Base-by-base conservation (phyloP, 2,888 invertebrate species). In the Trachelus tabidus region DNA sequence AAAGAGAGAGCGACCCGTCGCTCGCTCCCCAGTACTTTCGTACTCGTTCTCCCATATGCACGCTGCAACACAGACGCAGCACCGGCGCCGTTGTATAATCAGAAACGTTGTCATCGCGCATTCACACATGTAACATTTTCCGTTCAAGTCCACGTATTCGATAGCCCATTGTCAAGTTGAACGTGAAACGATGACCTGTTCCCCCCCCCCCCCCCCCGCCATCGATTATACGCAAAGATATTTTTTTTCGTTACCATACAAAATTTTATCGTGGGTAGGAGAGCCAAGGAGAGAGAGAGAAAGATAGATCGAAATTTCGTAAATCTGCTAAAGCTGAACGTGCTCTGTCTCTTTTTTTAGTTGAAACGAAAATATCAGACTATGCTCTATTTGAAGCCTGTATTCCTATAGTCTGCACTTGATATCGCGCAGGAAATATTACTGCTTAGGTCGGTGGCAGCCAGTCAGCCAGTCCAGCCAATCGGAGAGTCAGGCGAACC, bases 101-200 rank as follows among this genome's bases (percentile, higher is more conserved):
- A 56, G 56, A 56, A 56, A 23, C 56, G 23, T 56, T 56, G 56
- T 15, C 56, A 9, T 56, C 23, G 23, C 0, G 75, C 71, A 80
- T 56, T 77, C 84, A 80, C 81, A 82, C 79, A 82, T 83, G 76
- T 82, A 83, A 81, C 79, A 82, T 86, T 83, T 80, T 71, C 76
- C 84, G 79, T 85, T 84, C 85, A 84, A 88, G 86, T 84, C 87
- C 86, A 82, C 81, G 83, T 81, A 83, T 85, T 82, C 83, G 83
- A 79, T 81, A 85, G 84, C 79, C 87, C 89, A 89, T 87, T 89
- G 89, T 89, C 89, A 89, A 89, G 89, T 89, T 89, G 89, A 88
- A 80, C 83, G 83, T 56, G 23, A 56, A 56, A 56, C 56, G 56
- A 56, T 56, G 56, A 56, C 56, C 40, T 0, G 40, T 1, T 6